phyloP scores from a whole-genome alignment of 2,113 vertebrate species.

The Oxyruncus cristatus region DNA sequence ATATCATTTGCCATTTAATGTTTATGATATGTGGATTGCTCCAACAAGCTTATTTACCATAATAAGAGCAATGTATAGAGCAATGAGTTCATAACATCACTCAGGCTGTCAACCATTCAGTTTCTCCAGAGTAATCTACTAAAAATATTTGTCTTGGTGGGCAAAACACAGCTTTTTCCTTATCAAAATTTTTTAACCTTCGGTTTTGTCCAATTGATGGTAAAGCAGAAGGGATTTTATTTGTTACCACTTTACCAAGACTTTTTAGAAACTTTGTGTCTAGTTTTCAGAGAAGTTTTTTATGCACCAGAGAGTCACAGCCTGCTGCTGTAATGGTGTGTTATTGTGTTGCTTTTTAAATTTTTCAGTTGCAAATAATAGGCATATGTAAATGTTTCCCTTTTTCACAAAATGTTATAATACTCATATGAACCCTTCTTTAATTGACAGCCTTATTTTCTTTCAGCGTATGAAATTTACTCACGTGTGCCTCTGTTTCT shows the following conservation, averaged over 20 bases:
- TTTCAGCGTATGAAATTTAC: neutral
- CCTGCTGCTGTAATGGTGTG: neutral
- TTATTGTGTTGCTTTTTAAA: neutral
- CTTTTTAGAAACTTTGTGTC: neutral
- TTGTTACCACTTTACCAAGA: neutral
- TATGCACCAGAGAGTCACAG: neutral
- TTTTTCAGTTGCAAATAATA: neutral
- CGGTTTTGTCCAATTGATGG: neutral
- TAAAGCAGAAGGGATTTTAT: neutral
- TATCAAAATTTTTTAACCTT: neutral
- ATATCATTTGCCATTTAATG: conserved; percentile 15
- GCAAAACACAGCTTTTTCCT: neutral
- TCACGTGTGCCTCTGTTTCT: neutral
- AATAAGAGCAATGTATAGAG: neutral
- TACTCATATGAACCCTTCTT: neutral
- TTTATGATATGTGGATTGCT: conserved; percentile 11
- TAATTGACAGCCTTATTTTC: neutral
- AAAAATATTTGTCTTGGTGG: neutral
- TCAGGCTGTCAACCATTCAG: neutral
- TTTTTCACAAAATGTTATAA: neutral
- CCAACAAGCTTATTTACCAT: conserved; percentile 17
- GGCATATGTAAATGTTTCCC: neutral
- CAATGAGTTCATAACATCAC: neutral
- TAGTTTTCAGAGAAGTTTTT: neutral
- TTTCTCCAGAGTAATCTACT: neutral